Percentiles rank a stretch among this genome's conserved stretches.
Conservation (phyloP, 2,113 vertebrate species). For the Archilochus colubris region DNA sequence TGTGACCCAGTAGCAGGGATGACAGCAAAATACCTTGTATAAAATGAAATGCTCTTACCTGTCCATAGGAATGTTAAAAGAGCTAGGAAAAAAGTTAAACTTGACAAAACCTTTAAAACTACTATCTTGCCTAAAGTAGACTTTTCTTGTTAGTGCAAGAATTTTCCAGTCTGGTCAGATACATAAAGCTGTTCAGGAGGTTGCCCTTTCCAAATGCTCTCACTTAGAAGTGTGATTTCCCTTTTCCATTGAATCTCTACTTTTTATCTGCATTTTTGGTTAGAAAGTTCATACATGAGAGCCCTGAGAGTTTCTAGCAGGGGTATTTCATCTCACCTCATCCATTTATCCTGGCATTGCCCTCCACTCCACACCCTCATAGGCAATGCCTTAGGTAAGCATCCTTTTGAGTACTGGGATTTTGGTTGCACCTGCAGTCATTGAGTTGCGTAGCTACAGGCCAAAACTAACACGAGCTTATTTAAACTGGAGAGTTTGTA, state of each 20-base stretch:
- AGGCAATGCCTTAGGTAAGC: background rate
- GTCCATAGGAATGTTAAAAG: background rate
- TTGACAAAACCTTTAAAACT: background rate
- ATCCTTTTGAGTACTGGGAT: background rate
- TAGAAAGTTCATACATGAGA: background rate
- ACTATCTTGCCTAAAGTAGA: background rate
- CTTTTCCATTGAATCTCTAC: background rate
- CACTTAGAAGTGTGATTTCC: background rate
- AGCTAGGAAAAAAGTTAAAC: background rate
- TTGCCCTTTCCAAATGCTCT: background rate
- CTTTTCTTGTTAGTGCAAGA: background rate
- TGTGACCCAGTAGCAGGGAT: background rate
- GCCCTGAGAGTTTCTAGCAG: background rate
- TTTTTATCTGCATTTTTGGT: background rate
- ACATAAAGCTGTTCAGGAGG: background rate
- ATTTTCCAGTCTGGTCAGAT: background rate
- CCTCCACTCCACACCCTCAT: background rate
- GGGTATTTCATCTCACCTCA: background rate
- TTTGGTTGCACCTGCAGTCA: background rate
- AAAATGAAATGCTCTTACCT: background rate
- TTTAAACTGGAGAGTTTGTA: background rate
- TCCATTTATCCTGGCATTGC: background rate
- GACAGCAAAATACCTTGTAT: background rate
- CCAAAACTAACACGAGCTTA: background rate
- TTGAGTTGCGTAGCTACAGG: background rate